Percentiles rank a stretch among this genome's conserved stretches.
Conservation (phyloP, 1,140 invertebrate genomes). For the Berghia stephanieae region DNA sequence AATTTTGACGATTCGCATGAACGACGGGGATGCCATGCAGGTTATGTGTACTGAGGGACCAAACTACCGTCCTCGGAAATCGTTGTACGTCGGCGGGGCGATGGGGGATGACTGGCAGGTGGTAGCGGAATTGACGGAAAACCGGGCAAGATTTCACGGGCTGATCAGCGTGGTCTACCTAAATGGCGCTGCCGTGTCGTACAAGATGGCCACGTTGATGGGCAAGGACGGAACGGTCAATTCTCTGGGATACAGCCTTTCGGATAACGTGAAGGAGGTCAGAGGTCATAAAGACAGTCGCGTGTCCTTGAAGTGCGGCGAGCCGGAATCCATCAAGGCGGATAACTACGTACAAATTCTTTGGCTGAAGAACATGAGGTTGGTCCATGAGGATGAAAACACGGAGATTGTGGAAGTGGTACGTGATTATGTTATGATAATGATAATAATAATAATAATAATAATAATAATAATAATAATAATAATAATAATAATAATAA, state of each 20-base stretch:
- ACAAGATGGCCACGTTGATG: conserved; percentile 28
- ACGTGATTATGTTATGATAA: neutral
- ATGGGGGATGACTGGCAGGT: conserved; percentile 10
- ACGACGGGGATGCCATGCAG: conserved; percentile 28
- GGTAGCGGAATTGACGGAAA: neutral
- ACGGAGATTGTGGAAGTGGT: conserved; percentile 21
- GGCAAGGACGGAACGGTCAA: conserved; percentile 10
- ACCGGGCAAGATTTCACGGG: neutral
- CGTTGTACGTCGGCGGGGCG: conserved; percentile 18
- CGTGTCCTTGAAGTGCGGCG: conserved; percentile 1
- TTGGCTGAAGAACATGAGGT: conserved; percentile 23
- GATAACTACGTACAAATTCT: neutral
- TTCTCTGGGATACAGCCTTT: conserved; percentile 26
- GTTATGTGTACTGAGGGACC: conserved; percentile 8
- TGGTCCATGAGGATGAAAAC: neutral
- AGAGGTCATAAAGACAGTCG: neutral
- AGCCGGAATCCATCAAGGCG: neutral
- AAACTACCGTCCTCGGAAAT: neutral
- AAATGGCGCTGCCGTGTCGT: conserved; percentile 8
- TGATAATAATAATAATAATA: neutral
- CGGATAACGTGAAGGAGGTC: conserved; percentile 25
- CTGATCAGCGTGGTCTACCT: conserved; percentile 12
- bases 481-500: neutral
- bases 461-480: neutral
- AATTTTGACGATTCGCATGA: conserved; percentile 15